Evolutionary conservation across 2,888 invertebrate genomes (phyloP).

Genomic region (Neocrepidodera transversa): DNA sequence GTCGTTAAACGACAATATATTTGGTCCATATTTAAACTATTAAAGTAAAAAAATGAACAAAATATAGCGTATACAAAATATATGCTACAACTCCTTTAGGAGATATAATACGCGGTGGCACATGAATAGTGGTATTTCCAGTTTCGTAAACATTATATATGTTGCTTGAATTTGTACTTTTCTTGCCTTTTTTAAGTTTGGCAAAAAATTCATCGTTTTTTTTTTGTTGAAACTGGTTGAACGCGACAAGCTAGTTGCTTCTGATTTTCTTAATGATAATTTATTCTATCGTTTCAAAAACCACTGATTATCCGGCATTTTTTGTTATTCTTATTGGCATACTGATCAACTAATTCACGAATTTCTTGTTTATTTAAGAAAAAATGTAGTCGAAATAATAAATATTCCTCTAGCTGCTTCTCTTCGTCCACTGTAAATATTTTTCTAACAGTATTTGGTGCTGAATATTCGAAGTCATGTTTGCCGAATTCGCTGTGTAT

Average conservation of each 20-base stretch:
- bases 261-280: background rate
- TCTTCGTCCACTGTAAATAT: conserved; percentile 2
- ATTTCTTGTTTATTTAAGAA: background rate
- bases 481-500: background rate
- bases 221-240: background rate
- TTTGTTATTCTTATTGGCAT: conserved; percentile 1
- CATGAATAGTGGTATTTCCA: background rate
- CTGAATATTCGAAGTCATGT: background rate
- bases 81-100: conserved; percentile 41
- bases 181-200: background rate
- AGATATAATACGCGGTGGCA: conserved; percentile 36
- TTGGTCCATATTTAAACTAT: no score
- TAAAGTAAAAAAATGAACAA: no score
- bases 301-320: background rate
- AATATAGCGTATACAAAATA: no score
- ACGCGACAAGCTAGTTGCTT: no score
- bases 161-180: conserved; percentile 33
- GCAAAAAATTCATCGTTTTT: background rate
- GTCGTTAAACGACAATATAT: no score
- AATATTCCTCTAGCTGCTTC: background rate
- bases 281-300: background rate
- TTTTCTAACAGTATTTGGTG: background rate
- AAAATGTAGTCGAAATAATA: background rate
- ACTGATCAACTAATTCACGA: background rate
- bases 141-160: conserved; percentile 33